phyloP scores from a whole-genome alignment of 2,797 vertebrate species.

The Clarias laeviceps region DNA sequence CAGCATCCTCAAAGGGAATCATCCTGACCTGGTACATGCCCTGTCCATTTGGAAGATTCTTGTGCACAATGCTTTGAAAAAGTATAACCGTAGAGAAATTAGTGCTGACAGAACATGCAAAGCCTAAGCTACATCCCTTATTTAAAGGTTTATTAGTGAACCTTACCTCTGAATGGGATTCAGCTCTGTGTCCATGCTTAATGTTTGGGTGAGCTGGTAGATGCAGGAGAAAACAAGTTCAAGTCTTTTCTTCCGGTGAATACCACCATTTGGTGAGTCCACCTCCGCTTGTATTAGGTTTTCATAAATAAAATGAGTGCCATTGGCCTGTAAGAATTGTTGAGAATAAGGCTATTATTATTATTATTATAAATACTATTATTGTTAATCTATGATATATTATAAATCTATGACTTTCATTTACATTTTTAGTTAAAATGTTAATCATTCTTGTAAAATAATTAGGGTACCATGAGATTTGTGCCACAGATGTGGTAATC shows the following conservation, averaged over 20 bases:
- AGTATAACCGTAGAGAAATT: background rate
- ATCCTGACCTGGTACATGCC: slow-evolving; percentile 65
- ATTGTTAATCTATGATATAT: background rate
- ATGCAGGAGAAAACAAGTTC: slow-evolving; percentile 65
- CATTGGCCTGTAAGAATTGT: slow-evolving; percentile 18
- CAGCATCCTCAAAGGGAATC: slow-evolving; percentile 62
- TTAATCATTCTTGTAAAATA: background rate
- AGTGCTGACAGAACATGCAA: background rate
- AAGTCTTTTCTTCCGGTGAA: slow-evolving; percentile 57
- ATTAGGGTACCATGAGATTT: slow-evolving; percentile 62
- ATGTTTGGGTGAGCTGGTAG: slow-evolving; percentile 63
- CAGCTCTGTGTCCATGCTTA: slow-evolving; percentile 67
- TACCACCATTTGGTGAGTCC: slow-evolving; percentile 55
- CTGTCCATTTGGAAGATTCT: slow-evolving; percentile 58
- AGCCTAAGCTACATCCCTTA: background rate
- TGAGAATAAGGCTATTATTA: background rate
- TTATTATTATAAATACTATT: too few relatives aligned
- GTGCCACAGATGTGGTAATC: slow-evolving; percentile 67
- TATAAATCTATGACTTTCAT: background rate
- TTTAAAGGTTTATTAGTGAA: too few relatives aligned
- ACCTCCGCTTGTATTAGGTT: slow-evolving; percentile 58
- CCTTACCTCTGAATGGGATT: slow-evolving; percentile 69
- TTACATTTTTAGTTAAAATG: background rate
- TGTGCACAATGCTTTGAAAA: slow-evolving; percentile 59
- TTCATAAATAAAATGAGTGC: slow-evolving; percentile 33